Base-by-base conservation (phyloP, 2,888 invertebrate species). In the Pelosia muscerda region DNA sequence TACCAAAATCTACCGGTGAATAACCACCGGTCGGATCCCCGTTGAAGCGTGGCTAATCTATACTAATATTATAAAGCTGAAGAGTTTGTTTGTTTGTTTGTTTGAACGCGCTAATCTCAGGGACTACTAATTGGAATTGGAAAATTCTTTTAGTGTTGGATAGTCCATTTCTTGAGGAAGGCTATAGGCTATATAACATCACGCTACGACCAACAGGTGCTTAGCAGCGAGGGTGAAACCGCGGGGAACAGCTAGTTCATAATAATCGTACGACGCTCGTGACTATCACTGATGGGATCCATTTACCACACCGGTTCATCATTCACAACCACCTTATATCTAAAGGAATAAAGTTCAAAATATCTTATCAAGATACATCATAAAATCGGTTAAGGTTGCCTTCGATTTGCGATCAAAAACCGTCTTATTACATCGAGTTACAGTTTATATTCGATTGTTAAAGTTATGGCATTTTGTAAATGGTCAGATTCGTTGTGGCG, bases 1-100 rank as follows among this genome's bases (percentile, higher is more conserved):
- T 72, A 69, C 73, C 66, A 68, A 73, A 73, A 71, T 65, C 56
- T 55, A 61, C 23, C 38, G 67, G 22, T 28, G 49, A 65, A 66
- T 38, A 65, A 69, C 67, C 74, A 72, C 72, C 73, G 70, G 62
- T 61, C 71, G 72, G 68, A 69, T 49, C 81, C 78, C 81, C 76
- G 77, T 82, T 79, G 75, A 79, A 87, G 82, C 89, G 88, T 84
- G 77, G 83, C 89, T 89, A 90, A 91, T n/a, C n/a, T n/a, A n/a
- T n/a, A n/a, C n/a, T n/a, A n/a, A n/a, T n/a, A n/a, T n/a, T n/a
- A n/a, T n/a, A n/a, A n/a, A n/a, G n/a, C n/a, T n/a, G n/a, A n/a
- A n/a, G n/a, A n/a, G n/a, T n/a, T n/a, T n/a, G n/a, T n/a, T n/a
- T n/a, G n/a, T n/a, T n/a, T n/a, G n/a, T n/a, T n/a, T n/a, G n/a